Base-by-base conservation (phyloP, 2,888 invertebrate genomes). In the Apamea monoglypha region DNA sequence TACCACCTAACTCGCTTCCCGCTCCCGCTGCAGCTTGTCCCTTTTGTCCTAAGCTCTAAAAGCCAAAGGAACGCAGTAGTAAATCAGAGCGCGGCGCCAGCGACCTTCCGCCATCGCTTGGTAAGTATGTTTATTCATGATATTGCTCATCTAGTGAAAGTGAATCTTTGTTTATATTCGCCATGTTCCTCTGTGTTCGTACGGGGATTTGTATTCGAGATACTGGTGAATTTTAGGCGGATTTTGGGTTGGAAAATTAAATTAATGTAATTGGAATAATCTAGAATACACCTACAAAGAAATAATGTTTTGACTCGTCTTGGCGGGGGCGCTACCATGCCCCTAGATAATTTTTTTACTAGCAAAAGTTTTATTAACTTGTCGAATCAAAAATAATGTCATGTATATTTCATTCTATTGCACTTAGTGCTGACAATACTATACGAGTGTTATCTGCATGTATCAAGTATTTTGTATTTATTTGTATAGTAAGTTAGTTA, bases 111-210 rank as follows among this genome's bases (percentile, higher is more conserved):
- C 93, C 92, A 91, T 94, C 86, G 92, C 92, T 92, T 93, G 94
- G 94, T 94, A 96, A 96, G 96, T 94, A 96, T 96, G 96, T 96
- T 96, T 96, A 96, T 96, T 96, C 96, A 96, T 96, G 96, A 95
- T 94, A 96, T 95, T 94, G 95, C 95, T 94, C 95, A 94, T 94
- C 95, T 93, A 94, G 92, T 91, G 96, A 95, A 95, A 96, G 95
- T 93, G 96, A 96, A 95, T 95, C 95, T 96, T 95, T 95, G 95
- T 95, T 95, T 95, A 94, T 78, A 84, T 78, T 63, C 77, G 66
- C 87, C 61, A 76, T 80, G 78, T 88, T 77, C 64, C 68, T 67
- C 71, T 63, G 83, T 71, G 18, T 61, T 53, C 59, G 66, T 68
- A 64, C 59, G 16, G 29, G 64, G 53, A 36, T 81, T 85, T 81